A percentile compares a stretch with the other conserved stretches of the same genome.
Evolutionary conservation across 1,140 invertebrate species (phyloP).

Genomic region (Gonatopus flavifemur): DNA sequence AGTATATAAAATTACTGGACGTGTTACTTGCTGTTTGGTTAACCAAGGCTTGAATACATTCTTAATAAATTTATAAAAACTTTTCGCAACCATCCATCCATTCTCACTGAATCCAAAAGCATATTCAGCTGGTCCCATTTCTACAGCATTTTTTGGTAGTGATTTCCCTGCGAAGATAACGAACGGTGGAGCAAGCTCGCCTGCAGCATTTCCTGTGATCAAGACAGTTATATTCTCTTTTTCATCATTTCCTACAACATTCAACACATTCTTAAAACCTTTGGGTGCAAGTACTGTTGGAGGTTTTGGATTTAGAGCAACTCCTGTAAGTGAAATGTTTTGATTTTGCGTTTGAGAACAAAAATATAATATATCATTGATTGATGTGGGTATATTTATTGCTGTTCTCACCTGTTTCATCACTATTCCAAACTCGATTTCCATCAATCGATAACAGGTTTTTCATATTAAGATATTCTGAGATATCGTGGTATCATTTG

Average conservation of each 20-base stretch:
- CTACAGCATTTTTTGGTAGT: slow-evolving; percentile 29
- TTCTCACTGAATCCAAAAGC: slow-evolving; percentile 38
- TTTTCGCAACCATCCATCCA: slow-evolving; percentile 46
- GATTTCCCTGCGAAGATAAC: slow-evolving; percentile 38
- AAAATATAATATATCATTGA: not conserved
- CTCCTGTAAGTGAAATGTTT: not conserved
- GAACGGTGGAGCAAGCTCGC: slow-evolving; percentile 32
- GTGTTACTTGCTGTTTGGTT: slow-evolving; percentile 25
- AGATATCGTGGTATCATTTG: not conserved
- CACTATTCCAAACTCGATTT: too few relatives aligned
- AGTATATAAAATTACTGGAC: slow-evolving; percentile 33
- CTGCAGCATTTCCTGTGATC: slow-evolving; percentile 34
- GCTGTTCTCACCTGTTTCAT: not conserved
- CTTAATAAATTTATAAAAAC: slow-evolving; percentile 47
- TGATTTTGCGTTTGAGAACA: not conserved
- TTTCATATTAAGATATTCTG: too few relatives aligned
- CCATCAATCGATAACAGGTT: too few relatives aligned
- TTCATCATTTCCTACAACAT: slow-evolving; percentile 5
- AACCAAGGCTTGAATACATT: slow-evolving; percentile 45
- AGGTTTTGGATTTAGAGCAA: slow-evolving; percentile 4
- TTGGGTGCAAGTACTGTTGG: slow-evolving; percentile 1
- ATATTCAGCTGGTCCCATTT: slow-evolving; percentile 36
- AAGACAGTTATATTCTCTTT: slow-evolving; percentile 21
- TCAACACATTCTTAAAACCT: slow-evolving; percentile 7
- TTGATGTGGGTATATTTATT: not conserved